Conservation (phyloP, 2,888 invertebrate species). For the Acrobasis suavella region DNA sequence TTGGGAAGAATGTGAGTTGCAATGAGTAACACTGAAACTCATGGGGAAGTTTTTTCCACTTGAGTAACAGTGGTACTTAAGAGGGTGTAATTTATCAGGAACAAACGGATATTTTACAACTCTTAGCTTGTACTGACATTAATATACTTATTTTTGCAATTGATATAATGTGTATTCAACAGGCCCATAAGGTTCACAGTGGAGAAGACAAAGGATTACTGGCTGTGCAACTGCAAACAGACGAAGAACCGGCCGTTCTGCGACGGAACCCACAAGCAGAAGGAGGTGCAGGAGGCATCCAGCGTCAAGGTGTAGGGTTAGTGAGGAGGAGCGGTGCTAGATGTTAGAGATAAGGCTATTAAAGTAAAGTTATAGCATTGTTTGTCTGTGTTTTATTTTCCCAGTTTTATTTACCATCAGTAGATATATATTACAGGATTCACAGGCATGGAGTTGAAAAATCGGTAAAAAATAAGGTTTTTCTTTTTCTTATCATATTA, state of each 20-base stretch:
- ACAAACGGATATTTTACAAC: no score
- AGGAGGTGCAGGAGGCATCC: slow-evolving; percentile 85
- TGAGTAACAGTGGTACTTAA: no score
- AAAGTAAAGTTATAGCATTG: slow-evolving; percentile 6
- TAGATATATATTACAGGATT: no score
- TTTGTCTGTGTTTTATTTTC: background rate
- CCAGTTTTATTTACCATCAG: background rate
- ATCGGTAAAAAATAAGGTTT: no score
- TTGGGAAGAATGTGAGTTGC: no score
- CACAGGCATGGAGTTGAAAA: no score
- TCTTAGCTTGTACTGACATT: no score
- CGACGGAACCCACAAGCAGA: slow-evolving; percentile 95
- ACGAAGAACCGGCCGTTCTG: slow-evolving; percentile 96
- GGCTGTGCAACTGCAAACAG: slow-evolving; percentile 99
- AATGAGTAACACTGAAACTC: no score
- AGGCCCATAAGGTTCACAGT: slow-evolving; percentile 93
- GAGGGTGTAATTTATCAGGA: no score
- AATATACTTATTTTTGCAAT: background rate
- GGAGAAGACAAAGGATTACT: slow-evolving; percentile 94
- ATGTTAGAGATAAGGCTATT: slow-evolving; percentile 1
- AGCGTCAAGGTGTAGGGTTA: slow-evolving; percentile 48
- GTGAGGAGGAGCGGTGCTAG: background rate
- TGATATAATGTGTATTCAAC: slow-evolving; percentile 37
- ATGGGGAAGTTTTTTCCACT: no score
- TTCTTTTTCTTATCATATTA: no score